Evolutionary conservation across 2,888 invertebrate genomes (phyloP).

Genomic region (Polylopha cassiicola): DNA sequence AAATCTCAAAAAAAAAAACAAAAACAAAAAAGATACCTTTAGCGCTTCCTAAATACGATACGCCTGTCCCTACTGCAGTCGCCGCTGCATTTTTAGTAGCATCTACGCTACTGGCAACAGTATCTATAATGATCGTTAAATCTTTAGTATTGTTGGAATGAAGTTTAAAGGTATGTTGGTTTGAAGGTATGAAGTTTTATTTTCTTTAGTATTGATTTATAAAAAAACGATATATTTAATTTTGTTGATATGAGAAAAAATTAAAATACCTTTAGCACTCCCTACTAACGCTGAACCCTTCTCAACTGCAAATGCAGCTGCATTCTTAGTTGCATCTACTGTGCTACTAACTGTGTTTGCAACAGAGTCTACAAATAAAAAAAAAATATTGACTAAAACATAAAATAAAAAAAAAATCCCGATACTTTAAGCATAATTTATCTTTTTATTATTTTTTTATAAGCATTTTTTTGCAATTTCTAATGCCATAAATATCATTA

Average conservation of each 20-base stretch:
- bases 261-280: slow-evolving; percentile 31
- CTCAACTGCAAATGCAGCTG: slow-evolving; percentile 24
- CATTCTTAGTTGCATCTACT: slow-evolving; percentile 28
- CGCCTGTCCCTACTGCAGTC: slow-evolving; percentile 1
- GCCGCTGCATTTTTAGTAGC: slow-evolving; percentile 7
- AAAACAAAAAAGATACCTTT: slow-evolving; percentile 34
- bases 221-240: too few relatives aligned
- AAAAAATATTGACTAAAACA: too few relatives aligned
- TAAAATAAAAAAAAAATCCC: too few relatives aligned
- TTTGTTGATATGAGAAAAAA: too few relatives aligned
- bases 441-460: too few relatives aligned
- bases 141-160: too few relatives aligned
- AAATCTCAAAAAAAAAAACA: not conserved
- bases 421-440: slow-evolving; percentile 26
- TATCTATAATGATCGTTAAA: slow-evolving; percentile 1
- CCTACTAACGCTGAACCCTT: slow-evolving; percentile 25
- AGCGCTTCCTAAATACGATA: slow-evolving; percentile 31
- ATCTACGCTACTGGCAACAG: slow-evolving; percentile 4
- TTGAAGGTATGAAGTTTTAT: too few relatives aligned
- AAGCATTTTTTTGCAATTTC: too few relatives aligned
- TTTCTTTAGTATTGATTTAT: too few relatives aligned
- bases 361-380: slow-evolving; percentile 26
- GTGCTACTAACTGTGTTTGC: slow-evolving; percentile 24
- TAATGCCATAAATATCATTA: too few relatives aligned
- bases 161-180: too few relatives aligned